Conservation (phyloP, 2,888 invertebrate species). For the Cantharis rustica region DNA sequence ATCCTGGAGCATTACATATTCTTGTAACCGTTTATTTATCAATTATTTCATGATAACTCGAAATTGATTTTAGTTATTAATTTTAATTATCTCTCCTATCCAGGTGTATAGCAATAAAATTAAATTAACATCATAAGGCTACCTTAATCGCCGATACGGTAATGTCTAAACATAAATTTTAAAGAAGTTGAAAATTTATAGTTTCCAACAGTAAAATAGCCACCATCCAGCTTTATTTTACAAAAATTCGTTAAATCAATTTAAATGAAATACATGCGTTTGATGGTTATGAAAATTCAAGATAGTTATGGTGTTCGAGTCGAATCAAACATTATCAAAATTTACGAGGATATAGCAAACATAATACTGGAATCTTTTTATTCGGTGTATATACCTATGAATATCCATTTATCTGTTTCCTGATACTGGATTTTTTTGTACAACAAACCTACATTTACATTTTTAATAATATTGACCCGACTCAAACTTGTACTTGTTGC, state of each 20-base stretch:
- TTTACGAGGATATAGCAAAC: no score
- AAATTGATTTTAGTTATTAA: background rate
- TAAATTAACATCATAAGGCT: background rate
- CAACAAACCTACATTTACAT: slow-evolving; percentile 9
- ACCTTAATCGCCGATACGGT: background rate
- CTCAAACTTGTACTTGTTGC: slow-evolving; percentile 20
- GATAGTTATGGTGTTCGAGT: background rate
- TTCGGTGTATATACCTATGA: background rate
- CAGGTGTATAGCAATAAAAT: background rate
- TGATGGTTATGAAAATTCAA: background rate
- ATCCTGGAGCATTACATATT: slow-evolving; percentile 1
- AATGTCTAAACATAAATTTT: background rate
- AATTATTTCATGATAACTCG: background rate
- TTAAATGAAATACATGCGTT: no score
- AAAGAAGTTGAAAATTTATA: background rate
- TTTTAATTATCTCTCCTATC: background rate
- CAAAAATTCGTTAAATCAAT: background rate
- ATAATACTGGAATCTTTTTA: background rate
- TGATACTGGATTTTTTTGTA: background rate
- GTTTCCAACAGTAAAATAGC: background rate
- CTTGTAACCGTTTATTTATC: background rate
- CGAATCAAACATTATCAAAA: background rate
- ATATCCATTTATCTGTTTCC: background rate
- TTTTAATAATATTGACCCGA: slow-evolving; percentile 19
- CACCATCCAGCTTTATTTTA: background rate